Conservation (phyloP, 2,888 invertebrate species). For the Pollenia labialis region DNA sequence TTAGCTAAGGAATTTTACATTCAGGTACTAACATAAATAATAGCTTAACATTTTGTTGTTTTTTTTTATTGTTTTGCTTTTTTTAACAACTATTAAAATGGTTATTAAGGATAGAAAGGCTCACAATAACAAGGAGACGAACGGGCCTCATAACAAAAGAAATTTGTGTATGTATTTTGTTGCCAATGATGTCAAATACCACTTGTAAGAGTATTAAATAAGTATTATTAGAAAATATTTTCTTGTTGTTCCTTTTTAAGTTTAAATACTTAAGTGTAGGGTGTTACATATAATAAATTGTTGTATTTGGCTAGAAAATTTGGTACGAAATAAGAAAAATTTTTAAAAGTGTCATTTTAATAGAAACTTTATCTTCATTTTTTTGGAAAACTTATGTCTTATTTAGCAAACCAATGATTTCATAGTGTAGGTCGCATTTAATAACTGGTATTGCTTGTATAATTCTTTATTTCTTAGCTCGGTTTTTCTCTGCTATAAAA, state of each 20-base stretch:
- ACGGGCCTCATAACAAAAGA: not conserved
- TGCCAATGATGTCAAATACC: constrained; percentile 41
- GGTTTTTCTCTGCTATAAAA: not conserved
- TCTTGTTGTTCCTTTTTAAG: not conserved
- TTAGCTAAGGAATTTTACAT: not conserved
- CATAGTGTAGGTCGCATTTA: no score
- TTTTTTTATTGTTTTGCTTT: not conserved
- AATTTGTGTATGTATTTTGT: constrained; percentile 1
- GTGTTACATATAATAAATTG: no score
- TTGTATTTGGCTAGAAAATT: no score
- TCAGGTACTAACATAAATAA: constrained; percentile 11
- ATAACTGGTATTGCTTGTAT: no score
- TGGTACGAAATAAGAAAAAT: no score
- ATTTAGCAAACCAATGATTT: no score
- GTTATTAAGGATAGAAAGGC: not conserved
- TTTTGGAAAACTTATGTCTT: no score
- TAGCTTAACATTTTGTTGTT: not conserved
- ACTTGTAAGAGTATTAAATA: constrained; percentile 28
- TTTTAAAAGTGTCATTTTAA: no score
- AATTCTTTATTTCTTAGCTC: not conserved
- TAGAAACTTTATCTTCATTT: no score
- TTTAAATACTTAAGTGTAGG: not conserved
- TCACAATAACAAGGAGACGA: no score
- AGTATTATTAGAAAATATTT: constrained; percentile 19
- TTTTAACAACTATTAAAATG: constrained; percentile 31